Base-by-base conservation (phyloP, 1,140 invertebrate genomes). In the Musca domestica region DNA sequence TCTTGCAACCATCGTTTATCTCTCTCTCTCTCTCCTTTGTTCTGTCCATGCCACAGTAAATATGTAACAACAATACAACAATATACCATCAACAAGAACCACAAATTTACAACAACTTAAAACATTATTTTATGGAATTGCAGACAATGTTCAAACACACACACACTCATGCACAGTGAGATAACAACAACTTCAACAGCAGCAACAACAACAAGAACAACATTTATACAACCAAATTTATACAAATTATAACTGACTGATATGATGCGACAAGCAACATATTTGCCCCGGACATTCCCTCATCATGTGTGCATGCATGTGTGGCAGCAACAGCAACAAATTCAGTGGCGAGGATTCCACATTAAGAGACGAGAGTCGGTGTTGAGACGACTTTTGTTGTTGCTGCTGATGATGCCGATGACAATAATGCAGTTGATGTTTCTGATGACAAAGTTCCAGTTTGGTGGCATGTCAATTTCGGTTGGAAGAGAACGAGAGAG, bases 71-170 rank as follows among this genome's bases (percentile, higher is more conserved):
- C 27, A 15, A 54, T 54, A 5, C 34, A 23, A 54, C 52, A 25
- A 54, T 25, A 22, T 23, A 23, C 20, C 51, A 54, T 15, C 22
- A 56, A 56, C 52, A 27, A 23, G 25, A 56, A 56, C 52, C 52
- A 27, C 52, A 56, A 56, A 56, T 56, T 56, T 27, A 56, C 27
- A 61, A 61, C 56, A 61, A 61, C 56, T 61, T 61, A 61, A 61
- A 27, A 61, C 27, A 61, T 61, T 61, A 61, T 61, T 61, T 61
- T 61, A 34, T 61, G 34, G 25, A 20, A 51, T 51, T 58, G 23
- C 25, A 58, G 15, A 23, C 22, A n/a, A n/a, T n/a, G 20, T 54
- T 15, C 15, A 54, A 7, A 14, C 22, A 23, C 23, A 52, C 19
- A 54, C 14, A 12, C 17, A 51, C 23, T 22, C 12, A 25, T 9